Base-by-base conservation (phyloP, 2,797 vertebrate genomes). In the Phyllotis vaccarum region DNA sequence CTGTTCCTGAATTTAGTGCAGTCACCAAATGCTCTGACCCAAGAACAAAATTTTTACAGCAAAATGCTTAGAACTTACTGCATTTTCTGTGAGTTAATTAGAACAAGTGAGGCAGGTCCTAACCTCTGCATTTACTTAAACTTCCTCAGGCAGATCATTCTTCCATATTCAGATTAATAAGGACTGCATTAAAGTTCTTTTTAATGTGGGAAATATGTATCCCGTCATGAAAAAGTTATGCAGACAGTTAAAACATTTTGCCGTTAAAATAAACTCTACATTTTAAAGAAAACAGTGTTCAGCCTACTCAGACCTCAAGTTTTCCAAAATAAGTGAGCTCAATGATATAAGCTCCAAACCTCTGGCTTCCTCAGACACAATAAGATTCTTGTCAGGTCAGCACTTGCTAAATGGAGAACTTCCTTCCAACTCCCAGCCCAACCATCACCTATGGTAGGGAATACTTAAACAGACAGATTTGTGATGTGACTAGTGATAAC, bases 81-180 rank as follows among this genome's bases (percentile, higher is more conserved):
- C 86, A 49, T 89, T 56, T 88, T 94, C 40, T 68, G 21, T 70
- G 82, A 95, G 60, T 21, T 74, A 94, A 76, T 86, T 75, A 92
- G 62, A 93, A 75, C 12, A 72, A 75, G 12, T 17, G 43, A 87
- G 13, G 49, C 46, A 92, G 70, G 86, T 72, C 58, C 75, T 68
- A 64, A 83, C 60, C 29, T 87, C 27, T 90, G 75, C 8, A 86
- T 81, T 86, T 97, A 89, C 93, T 92, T 86, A 82, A 94, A 90
- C 62, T 93, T 90, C 24, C 68, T 34, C 11, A 86, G 60, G 34
- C 70, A 86, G 49, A 14, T 74, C 90, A 89, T 90, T 94, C 34
- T 89, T 95, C 74, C 78, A 29, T 12, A 94, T 81, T 43, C n/a
- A 89, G n/a, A 93, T 56, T 97, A 96, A 90, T 58, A 89, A 89